phyloP scores from a whole-genome alignment of 2,797 vertebrate species.

The Morelia viridis region DNA sequence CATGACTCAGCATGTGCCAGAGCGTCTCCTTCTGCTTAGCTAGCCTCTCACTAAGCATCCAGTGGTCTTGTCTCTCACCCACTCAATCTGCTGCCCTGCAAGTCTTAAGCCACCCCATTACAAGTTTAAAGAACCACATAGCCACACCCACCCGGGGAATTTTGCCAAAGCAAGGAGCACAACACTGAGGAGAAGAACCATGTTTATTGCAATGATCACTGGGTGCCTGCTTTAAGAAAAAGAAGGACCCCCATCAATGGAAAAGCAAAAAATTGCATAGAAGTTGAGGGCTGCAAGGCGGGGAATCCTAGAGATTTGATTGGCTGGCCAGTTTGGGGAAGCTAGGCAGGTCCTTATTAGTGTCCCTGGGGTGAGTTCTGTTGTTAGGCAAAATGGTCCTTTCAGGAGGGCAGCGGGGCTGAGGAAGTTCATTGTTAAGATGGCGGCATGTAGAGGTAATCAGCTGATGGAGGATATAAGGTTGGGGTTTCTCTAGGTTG shows the following conservation, averaged over 20 bases:
- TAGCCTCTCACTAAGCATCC: neutral
- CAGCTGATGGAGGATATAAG: neutral
- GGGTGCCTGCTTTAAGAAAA: neutral
- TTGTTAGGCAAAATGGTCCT: neutral
- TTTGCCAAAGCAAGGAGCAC: too few relatives aligned
- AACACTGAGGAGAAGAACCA: neutral
- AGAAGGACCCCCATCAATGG: neutral
- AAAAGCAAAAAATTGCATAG: neutral
- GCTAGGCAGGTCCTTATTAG: neutral
- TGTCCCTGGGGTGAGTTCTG: neutral
- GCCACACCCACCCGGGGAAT: neutral
- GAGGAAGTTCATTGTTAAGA: neutral
- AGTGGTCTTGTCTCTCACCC: neutral
- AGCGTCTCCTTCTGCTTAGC: neutral
- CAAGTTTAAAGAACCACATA: neutral
- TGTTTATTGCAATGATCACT: neutral
- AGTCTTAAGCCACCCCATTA: too few relatives aligned
- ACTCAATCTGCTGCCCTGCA: neutral
- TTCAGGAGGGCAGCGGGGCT: neutral
- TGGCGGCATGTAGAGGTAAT: neutral
- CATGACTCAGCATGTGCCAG: constrained; percentile 8
- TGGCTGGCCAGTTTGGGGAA: neutral
- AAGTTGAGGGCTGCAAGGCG: neutral
- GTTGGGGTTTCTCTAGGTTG: neutral
- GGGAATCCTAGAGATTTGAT: neutral